Evolutionary conservation across 2,113 vertebrate species (phyloP).

Genomic region (Benitochromis conjunctus): DNA sequence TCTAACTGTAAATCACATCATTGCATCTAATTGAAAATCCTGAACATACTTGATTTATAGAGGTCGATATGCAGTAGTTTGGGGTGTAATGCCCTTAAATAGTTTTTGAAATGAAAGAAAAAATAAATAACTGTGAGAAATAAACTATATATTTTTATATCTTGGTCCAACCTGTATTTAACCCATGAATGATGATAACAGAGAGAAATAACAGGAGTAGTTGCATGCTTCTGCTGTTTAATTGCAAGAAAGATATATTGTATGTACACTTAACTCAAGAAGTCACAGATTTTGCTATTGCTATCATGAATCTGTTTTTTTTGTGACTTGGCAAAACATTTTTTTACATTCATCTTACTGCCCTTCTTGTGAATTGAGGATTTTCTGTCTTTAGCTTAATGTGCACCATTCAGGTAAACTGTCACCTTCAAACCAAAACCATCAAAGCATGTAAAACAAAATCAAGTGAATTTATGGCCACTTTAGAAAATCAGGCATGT

Average conservation of each 20-base stretch:
- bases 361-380: neutral
- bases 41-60: slow-evolving; percentile 57
- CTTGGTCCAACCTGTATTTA: neutral
- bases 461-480: neutral
- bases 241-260: slow-evolving; percentile 29
- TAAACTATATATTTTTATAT: slow-evolving; percentile 64
- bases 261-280: slow-evolving; percentile 30
- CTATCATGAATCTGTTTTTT: neutral
- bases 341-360: neutral
- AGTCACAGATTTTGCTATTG: neutral
- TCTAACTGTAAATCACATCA: slow-evolving; percentile 7
- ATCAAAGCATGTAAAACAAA: neutral
- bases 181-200: neutral
- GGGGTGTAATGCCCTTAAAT: slow-evolving; percentile 4
- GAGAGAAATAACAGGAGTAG: neutral
- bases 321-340: slow-evolving; percentile 33
- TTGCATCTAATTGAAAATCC: slow-evolving; percentile 23
- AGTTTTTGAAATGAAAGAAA: neutral
- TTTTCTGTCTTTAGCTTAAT: neutral
- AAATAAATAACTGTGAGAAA: slow-evolving; percentile 22
- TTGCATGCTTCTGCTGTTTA: slow-evolving; percentile 43
- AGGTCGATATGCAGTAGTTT: slow-evolving; percentile 38
- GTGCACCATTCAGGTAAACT: neutral
- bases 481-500: neutral
- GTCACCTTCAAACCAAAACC: slow-evolving; percentile 23